Evolutionary conservation across 1,140 invertebrate genomes (phyloP).

Genomic region (Drosophila leontia): DNA sequence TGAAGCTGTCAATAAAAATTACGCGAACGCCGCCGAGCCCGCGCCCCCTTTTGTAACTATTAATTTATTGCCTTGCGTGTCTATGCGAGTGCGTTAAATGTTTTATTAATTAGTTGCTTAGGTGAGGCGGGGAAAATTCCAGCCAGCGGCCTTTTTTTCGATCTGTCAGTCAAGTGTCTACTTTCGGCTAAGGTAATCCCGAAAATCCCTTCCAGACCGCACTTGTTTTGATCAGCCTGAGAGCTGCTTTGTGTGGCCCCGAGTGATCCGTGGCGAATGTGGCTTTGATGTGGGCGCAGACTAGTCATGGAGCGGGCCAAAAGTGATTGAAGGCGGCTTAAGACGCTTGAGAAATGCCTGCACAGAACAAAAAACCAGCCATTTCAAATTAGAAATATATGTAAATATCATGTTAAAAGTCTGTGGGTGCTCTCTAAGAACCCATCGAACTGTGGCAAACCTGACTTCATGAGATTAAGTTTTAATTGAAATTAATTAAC

Average conservation of each 20-base stretch:
- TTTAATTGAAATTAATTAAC: constrained; percentile 22
- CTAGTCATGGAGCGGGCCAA: constrained; percentile 44
- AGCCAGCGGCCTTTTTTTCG: constrained; percentile 10
- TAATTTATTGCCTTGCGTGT: constrained; percentile 66
- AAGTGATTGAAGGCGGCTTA: constrained; percentile 72
- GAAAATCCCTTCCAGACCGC: constrained; percentile 41
- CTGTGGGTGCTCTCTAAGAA: not conserved
- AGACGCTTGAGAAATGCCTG: constrained; percentile 28
- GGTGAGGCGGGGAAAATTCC: constrained; percentile 38
- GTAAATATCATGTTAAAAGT: not conserved
- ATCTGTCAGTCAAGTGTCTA: constrained; percentile 69
- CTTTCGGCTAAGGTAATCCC: constrained; percentile 61
- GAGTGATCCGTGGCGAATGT: constrained; percentile 49
- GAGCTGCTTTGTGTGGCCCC: constrained; percentile 3
- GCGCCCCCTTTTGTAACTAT: constrained; percentile 28
- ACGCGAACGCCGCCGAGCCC: constrained; percentile 40
- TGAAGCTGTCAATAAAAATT: constrained; percentile 82
- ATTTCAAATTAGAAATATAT: not conserved
- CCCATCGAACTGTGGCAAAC: not conserved
- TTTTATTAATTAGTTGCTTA: constrained; percentile 69
- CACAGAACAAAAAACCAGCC: not conserved
- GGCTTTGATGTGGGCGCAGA: constrained; percentile 70
- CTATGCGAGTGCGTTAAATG: constrained; percentile 73
- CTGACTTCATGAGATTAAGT: not conserved
- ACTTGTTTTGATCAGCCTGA: constrained; percentile 26